Conservation (phyloP, 1,140 invertebrate genomes). For the Chlorops oryzae region DNA sequence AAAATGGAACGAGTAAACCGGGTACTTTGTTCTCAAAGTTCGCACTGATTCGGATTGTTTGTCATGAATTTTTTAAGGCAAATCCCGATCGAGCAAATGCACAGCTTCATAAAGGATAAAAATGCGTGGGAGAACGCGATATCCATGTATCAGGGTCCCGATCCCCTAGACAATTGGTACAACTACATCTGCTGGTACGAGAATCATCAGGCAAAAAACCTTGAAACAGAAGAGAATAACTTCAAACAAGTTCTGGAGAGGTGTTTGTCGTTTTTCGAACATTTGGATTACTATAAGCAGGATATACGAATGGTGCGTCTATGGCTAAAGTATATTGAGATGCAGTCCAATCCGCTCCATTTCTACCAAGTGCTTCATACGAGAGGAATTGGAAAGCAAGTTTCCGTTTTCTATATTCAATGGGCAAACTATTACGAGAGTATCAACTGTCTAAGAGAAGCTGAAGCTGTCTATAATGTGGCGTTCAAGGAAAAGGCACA, state of each 20-base stretch:
- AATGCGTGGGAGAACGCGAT: conserved; percentile 73
- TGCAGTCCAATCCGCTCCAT: conserved; percentile 67
- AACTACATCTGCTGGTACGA: conserved; percentile 87
- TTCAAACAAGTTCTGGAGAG: conserved; percentile 68
- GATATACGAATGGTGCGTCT: conserved; percentile 76
- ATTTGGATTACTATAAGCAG: conserved; percentile 73
- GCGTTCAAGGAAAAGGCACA: conserved; percentile 63
- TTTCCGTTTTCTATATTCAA: conserved; percentile 68
- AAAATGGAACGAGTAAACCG: too few relatives aligned
- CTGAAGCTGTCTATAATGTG: conserved; percentile 66
- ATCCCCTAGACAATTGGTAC: conserved; percentile 82
- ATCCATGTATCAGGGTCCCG: conserved; percentile 72
- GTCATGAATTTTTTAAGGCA: too few relatives aligned
- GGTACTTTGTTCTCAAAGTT: too few relatives aligned
- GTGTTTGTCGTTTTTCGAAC: conserved; percentile 73
- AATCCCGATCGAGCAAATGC: conserved; percentile 34
- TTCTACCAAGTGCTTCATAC: conserved; percentile 69
- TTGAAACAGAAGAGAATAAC: conserved; percentile 75
- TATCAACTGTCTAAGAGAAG: conserved; percentile 65
- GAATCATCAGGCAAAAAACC: conserved; percentile 79
- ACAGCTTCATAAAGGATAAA: conserved; percentile 42
- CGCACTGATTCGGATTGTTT: too few relatives aligned
- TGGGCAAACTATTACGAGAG: conserved; percentile 77
- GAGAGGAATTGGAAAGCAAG: conserved; percentile 66
- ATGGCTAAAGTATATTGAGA: conserved; percentile 86